phyloP scores from a whole-genome alignment of 1,140 invertebrate species.

The Bombus confusus region DNA sequence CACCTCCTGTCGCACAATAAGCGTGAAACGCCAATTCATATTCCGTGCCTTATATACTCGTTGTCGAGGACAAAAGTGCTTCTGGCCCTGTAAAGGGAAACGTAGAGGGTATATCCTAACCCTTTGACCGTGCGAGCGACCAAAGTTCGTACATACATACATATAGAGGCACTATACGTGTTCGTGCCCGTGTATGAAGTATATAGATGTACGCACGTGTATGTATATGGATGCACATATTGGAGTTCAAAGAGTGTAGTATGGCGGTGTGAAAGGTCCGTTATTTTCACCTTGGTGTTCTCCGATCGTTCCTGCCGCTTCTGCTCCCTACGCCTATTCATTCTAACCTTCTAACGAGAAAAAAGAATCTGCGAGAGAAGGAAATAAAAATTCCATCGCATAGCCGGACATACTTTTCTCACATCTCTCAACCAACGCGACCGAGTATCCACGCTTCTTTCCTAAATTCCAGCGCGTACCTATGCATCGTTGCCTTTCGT shows the following conservation, averaged over 20 bases:
- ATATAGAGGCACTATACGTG: background rate
- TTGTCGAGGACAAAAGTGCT: slow-evolving; percentile 68
- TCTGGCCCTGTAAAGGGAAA: slow-evolving; percentile 59
- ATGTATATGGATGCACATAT: slow-evolving; percentile 15
- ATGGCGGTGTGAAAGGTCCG: slow-evolving; percentile 48
- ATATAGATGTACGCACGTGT: background rate
- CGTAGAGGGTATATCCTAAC: slow-evolving; percentile 62
- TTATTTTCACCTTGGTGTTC: slow-evolving; percentile 60
- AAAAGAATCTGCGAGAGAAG: background rate
- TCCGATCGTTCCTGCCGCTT: slow-evolving; percentile 38
- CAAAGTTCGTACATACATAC: slow-evolving; percentile 25
- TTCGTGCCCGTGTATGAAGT: background rate
- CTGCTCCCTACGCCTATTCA: slow-evolving; percentile 28
- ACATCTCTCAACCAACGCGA: background rate
- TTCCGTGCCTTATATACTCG: slow-evolving; percentile 71
- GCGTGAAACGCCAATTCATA: slow-evolving; percentile 80
- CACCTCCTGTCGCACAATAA: slow-evolving; percentile 75
- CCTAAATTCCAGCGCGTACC: slow-evolving; percentile 28
- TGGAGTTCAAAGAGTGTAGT: slow-evolving; percentile 28
- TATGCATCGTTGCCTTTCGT: slow-evolving; percentile 1
- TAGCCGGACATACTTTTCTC: slow-evolving; percentile 34
- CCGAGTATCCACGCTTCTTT: background rate
- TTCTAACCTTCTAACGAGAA: slow-evolving; percentile 35
- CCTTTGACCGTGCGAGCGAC: slow-evolving; percentile 63
- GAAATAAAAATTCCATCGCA: slow-evolving; percentile 33